Evolutionary conservation across 2,113 vertebrate genomes (phyloP).

Genomic region (Hemiprocne comata): DNA sequence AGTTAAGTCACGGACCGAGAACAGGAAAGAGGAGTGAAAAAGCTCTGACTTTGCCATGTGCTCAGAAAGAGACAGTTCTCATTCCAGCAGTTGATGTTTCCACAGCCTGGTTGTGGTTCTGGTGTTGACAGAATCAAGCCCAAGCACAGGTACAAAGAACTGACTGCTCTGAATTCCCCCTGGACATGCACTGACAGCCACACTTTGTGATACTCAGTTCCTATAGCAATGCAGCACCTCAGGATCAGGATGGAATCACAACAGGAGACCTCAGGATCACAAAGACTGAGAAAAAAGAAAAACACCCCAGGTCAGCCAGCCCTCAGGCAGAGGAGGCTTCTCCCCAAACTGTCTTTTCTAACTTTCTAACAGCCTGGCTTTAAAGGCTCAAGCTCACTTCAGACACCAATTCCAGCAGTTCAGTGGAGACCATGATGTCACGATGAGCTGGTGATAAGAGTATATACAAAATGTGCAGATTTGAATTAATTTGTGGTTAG

Average conservation of each 20-base stretch:
- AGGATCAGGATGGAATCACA: background rate
- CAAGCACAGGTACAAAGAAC: rapidly evolving
- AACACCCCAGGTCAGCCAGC: background rate
- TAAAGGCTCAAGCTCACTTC: background rate
- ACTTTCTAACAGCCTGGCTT: background rate
- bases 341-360: background rate
- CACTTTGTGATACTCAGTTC: rapidly evolving
- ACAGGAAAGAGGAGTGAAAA: background rate
- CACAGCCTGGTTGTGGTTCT: background rate
- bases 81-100: rapidly evolving
- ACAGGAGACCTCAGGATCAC: background rate
- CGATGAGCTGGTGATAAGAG: rapidly evolving
- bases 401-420: background rate
- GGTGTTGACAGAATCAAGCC: background rate
- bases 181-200: rapidly evolving
- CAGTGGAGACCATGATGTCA: background rate
- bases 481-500: background rate
- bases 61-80: background rate
- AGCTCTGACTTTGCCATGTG: background rate
- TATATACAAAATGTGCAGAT: rapidly evolving
- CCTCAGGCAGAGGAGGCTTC: background rate
- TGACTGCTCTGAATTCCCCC: background rate
- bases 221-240: rapidly evolving
- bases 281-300: background rate
- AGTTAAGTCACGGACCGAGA: background rate